Base-by-base conservation (phyloP, 2,888 invertebrate genomes). In the Halictus quadricinctus region DNA sequence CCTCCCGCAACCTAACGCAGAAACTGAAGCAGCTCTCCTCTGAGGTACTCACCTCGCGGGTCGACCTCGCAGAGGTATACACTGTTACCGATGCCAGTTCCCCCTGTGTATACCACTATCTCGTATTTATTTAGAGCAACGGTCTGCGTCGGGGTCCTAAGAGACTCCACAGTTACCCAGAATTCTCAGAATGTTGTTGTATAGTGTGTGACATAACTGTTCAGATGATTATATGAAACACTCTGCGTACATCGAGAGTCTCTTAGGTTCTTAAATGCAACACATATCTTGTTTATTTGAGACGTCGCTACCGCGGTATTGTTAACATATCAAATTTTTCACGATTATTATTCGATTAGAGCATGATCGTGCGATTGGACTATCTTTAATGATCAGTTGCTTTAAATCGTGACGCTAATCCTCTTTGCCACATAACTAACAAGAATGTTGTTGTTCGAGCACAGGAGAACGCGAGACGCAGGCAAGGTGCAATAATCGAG, bases 1-100 rank as follows among this genome's bases (percentile, higher is more conserved):
- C 98, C 18, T 98, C 98, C 41, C 96, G 98, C 91, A 98, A 98
- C 95, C 96, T 99, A 89, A 98, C 98, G 80, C 98, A 98, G 95
- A 98, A 98, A 79, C 95, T 99, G 82, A 97, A 98, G 93, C 98
- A 98, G 94, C 95, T 98, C 82, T 98, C 98, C 82, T 98, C 98
- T 91, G 98, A 98, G 95, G 98, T 98, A 84, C 96, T 98, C 92
- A 98, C 97, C 88, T 95, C 95, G 84, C 94, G 95, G 93, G 93
- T 93, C 91, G 93, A 93, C 90, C 93, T 92, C 90, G 93, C 93
- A 89, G 93, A 94, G 92, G 93, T 94, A 93, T 93, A 92, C 92
- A 92, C 92, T 89, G 83, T 92, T 92, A 92, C 91, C 92, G 92
- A 92, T 91, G 92, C 91, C 91, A 90, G 91, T 88, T 90, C 90